Evolutionary conservation across 2,113 vertebrate species (phyloP).

Genomic region (Pterocles orientalis): DNA sequence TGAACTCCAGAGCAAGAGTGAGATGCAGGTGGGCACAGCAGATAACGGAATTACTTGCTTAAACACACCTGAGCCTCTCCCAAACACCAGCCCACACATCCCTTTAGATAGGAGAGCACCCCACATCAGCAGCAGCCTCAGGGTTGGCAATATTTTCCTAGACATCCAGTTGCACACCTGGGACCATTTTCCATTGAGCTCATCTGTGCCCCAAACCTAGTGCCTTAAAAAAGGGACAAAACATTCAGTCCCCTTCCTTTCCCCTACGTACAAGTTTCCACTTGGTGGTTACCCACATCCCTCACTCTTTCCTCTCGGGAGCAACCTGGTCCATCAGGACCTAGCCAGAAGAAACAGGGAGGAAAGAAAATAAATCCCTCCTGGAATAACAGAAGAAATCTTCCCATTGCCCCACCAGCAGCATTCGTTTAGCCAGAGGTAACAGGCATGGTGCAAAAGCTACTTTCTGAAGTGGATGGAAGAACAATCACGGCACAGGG

Average conservation of each 20-base stretch:
- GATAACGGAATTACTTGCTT: no score
- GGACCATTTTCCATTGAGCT: background rate
- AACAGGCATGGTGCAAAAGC: no score
- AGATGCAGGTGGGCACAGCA: background rate
- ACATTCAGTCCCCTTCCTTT: accelerated
- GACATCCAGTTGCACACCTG: background rate
- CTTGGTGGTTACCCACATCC: background rate
- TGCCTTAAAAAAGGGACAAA: accelerated
- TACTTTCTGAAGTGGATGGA: accelerated
- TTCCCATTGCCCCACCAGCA: background rate
- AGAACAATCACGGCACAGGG: accelerated
- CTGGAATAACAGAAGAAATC: background rate
- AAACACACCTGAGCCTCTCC: background rate
- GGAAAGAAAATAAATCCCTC: background rate
- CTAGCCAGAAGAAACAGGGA: background rate
- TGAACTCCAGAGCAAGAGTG: background rate
- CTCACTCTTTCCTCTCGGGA: background rate
- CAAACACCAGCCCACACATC: background rate
- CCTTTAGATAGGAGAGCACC: accelerated
- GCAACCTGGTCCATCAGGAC: background rate
- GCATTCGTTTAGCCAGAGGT: background rate
- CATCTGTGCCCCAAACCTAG: background rate
- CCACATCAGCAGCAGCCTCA: background rate
- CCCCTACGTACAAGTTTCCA: background rate
- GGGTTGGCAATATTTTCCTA: accelerated